A percentile compares a stretch with the other conserved stretches of the same genome.
Conservation (phyloP, 2,797 vertebrate genomes). For the Hafferia zeledoni region DNA sequence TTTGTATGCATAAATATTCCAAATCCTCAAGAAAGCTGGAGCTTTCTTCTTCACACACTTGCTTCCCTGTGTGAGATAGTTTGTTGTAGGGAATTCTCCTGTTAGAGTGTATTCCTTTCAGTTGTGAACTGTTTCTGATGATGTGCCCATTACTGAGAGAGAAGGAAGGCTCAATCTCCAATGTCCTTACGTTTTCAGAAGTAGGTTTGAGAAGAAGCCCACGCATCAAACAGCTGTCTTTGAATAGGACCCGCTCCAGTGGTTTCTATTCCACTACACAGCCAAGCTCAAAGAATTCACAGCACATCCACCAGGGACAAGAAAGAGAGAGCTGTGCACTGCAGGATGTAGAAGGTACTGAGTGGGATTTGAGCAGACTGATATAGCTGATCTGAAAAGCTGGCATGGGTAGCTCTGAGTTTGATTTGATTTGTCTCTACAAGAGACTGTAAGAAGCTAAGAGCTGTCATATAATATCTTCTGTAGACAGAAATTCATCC, state of each 20-base stretch:
- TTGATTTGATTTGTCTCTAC: conserved; percentile 28
- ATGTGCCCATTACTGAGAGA: not conserved
- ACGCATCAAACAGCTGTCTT: conserved; percentile 83
- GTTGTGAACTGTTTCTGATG: not conserved
- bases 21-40: not conserved
- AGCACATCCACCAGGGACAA: conserved; percentile 73
- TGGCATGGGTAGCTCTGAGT: not conserved
- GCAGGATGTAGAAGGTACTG: conserved; percentile 61
- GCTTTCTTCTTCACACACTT: not conserved
- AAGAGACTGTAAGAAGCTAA: conserved; percentile 6
- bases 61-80: not conserved
- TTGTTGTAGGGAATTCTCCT: not conserved
- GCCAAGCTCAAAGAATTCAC: conserved; percentile 81
- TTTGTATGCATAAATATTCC: not conserved
- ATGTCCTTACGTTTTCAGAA: conserved; percentile 57
- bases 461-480: not conserved
- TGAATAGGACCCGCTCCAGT: conserved; percentile 81
- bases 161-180: not conserved
- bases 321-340: conserved; percentile 46
- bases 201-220: conserved; percentile 89
- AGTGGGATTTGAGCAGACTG: not conserved
- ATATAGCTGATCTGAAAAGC: conserved; percentile 21
- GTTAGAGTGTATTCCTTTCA: not conserved
- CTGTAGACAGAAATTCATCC: conserved; percentile 1
- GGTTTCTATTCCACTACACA: conserved; percentile 83